A percentile compares a stretch with the other conserved stretches of the same genome.
These are phyloP conservation scores for Pegea sp. DNA, from an alignment of 23 tunicate species.

Conservation along the genomic window DNA sequence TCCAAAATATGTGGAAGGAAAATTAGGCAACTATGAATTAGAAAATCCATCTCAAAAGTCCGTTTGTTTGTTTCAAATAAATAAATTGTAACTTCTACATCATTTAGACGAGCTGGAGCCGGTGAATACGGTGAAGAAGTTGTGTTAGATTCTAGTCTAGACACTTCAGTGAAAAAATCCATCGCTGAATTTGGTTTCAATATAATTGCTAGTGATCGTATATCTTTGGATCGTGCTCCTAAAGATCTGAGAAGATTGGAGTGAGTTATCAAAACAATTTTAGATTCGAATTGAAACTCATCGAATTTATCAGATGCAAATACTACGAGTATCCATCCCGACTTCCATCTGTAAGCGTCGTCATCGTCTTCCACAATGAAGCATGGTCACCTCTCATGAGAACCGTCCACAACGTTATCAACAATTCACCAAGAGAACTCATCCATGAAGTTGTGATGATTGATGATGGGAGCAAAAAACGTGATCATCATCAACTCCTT, in stretches of 20 bases:
- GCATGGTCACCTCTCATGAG: conserved; percentile 88
- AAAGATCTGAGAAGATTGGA: conserved; percentile 73
- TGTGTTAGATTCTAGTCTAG: conserved; percentile 34
- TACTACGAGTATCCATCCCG: conserved; percentile 72
- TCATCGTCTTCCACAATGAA: conserved; percentile 91
- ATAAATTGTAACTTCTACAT: too few relatives aligned
- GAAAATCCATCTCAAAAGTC: conserved; percentile 41
- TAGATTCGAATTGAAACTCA: background rate
- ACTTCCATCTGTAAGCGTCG: conserved; percentile 53
- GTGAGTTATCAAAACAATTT: conserved; percentile 7
- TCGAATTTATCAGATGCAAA: conserved; percentile 40
- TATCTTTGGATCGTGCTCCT: conserved; percentile 90
- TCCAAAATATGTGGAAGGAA: conserved; percentile 17
- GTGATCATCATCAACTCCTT: conserved; percentile 9
- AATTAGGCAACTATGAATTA: conserved; percentile 56
- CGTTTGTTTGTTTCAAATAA: background rate
- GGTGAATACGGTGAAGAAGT: conserved; percentile 94
- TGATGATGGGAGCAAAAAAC: conserved; percentile 94
- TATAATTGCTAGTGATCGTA: conserved; percentile 67
- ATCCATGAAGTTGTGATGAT: conserved; percentile 85
- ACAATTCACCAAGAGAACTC: conserved; percentile 68
- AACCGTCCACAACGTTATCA: conserved; percentile 88
- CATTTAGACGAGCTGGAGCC: conserved; percentile 90
- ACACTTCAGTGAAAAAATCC: conserved; percentile 21
- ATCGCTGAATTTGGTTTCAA: conserved; percentile 92